Percentiles rank a stretch among this genome's conserved stretches.
Conservation (phyloP, 2,113 vertebrate genomes). For the Bos javanicus region DNA sequence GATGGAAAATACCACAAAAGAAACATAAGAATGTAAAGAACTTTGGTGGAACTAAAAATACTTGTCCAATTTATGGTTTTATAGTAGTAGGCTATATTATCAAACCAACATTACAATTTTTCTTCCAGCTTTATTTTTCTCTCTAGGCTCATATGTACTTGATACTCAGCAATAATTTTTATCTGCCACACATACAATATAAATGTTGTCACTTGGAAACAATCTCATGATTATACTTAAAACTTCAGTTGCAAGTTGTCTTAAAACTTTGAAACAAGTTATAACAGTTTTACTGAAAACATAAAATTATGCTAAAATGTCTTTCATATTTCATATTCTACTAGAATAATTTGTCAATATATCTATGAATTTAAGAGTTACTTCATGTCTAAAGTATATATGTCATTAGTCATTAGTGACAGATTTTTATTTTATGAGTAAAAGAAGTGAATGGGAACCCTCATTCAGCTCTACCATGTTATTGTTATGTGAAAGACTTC, state of each 20-base stretch:
- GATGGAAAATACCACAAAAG: not conserved
- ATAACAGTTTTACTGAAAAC: not conserved
- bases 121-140: not conserved
- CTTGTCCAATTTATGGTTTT: not conserved
- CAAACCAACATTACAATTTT: not conserved
- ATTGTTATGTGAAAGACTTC: not conserved
- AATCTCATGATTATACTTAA: not conserved
- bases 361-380: not conserved
- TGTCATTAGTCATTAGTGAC: not conserved
- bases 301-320: not conserved
- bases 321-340: not conserved
- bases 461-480: not conserved
- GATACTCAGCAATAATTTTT: not conserved
- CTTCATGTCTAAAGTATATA: not conserved
- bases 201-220: not conserved
- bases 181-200: not conserved
- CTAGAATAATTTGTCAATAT: not conserved
- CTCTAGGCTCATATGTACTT: not conserved
- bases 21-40: not conserved
- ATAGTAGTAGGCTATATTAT: not conserved
- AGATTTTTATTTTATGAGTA: not conserved
- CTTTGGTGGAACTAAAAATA: not conserved
- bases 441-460: not conserved
- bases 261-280: not conserved
- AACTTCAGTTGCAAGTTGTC: not conserved